phyloP scores from a whole-genome alignment of 64 coral and sea anemone genomes.

The Platygyra sinensis region DNA sequence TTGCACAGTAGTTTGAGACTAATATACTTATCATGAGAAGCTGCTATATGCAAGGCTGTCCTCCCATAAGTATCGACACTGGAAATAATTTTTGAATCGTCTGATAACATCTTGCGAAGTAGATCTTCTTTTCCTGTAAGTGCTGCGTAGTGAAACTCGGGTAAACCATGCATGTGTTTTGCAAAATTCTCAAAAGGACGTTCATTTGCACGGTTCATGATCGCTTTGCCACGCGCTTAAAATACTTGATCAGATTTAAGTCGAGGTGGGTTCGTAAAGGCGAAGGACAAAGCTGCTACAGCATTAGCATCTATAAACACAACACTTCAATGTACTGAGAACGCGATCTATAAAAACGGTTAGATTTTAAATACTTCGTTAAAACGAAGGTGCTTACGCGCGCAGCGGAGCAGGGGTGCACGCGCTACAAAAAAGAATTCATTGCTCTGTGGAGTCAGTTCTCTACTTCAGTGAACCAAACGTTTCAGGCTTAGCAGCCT shows the following conservation, averaged over 20 bases:
- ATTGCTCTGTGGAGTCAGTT: too few species aligned
- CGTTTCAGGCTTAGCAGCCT: too few species aligned
- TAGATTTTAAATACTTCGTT: too few species aligned
- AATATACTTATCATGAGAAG: slow-evolving; percentile 35
- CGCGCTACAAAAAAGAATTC: too few species aligned
- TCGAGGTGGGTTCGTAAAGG: not conserved
- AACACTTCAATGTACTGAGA: too few species aligned
- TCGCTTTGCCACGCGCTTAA: not conserved
- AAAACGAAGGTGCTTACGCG: too few species aligned
- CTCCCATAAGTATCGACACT: slow-evolving; percentile 50
- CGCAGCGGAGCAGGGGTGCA: too few species aligned
- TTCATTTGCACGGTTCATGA: not conserved
- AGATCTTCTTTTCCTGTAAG: not conserved
- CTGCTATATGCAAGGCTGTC: slow-evolving; percentile 49
- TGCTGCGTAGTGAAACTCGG: not conserved
- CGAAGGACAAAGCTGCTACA: not conserved
- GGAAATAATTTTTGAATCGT: not conserved
- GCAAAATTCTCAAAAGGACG: not conserved
- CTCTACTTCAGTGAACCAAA: too few species aligned
- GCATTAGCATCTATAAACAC: too few species aligned
- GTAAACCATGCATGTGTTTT: slow-evolving; percentile 10
- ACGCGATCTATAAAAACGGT: too few species aligned
- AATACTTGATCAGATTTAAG: not conserved
- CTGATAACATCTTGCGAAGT: not conserved
- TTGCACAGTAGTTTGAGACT: slow-evolving; percentile 48